phyloP scores from a whole-genome alignment of 2,888 invertebrate genomes.

The Diplazon laetatorius region DNA sequence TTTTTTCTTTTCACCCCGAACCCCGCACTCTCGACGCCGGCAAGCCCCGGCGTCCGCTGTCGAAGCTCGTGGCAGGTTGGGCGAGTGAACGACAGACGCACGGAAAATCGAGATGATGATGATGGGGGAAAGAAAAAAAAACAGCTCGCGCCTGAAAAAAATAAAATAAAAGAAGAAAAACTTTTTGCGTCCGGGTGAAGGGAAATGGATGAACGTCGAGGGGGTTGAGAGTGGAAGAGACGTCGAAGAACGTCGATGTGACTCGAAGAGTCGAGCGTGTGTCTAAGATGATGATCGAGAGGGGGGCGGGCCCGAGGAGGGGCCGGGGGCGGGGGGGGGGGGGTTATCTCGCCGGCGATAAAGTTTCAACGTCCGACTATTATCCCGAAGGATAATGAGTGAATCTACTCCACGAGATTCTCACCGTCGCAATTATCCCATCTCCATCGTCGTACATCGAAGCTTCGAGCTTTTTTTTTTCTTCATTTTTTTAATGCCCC shows the following conservation, averaged over 20 bases:
- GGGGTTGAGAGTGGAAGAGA: constrained; percentile 20
- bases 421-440: constrained; percentile 43
- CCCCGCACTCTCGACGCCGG: constrained; percentile 22
- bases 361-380: constrained; percentile 60
- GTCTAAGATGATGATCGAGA: constrained; percentile 48
- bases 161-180: too few relatives aligned
- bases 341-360: constrained; percentile 51
- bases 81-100: too few relatives aligned
- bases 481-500: constrained; percentile 67
- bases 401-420: constrained; percentile 49
- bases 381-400: constrained; percentile 62
- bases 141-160: too few relatives aligned
- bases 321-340: too few relatives aligned
- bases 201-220: not conserved
- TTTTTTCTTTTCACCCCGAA: not conserved
- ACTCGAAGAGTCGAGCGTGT: constrained; percentile 32
- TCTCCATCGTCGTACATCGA: constrained; percentile 43
- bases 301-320: too few relatives aligned
- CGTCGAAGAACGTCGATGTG: constrained; percentile 48
- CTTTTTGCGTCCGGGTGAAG: constrained; percentile 45
- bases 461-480: too few relatives aligned
- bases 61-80: constrained; percentile 1
- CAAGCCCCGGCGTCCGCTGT: constrained; percentile 26
- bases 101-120: too few relatives aligned
- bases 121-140: too few relatives aligned